Base-by-base conservation (phyloP, 2,113 vertebrate species). In the Anoura caudifer region DNA sequence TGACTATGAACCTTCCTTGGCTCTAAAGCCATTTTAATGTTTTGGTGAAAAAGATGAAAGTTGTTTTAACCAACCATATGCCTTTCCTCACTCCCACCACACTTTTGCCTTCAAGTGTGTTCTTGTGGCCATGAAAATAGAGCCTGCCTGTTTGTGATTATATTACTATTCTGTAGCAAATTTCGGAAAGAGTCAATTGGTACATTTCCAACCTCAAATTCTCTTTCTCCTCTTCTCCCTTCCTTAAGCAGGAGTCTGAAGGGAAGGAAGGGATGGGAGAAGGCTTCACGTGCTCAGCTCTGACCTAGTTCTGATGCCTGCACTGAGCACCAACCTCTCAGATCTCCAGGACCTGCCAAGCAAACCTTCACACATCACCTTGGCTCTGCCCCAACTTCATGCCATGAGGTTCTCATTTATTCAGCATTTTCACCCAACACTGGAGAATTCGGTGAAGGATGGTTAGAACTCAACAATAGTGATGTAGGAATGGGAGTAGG, bases 101-200 rank as follows among this genome's bases (percentile, higher is more conserved):
- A 95, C 50, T 92, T 94, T 76, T 65, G 33, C 70, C 76, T 95
- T 94, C 90, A 72, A 95, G 43, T 95, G 31, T 95, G 41, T 85
- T 91, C 84, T 70, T 76, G 86, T 81, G 87, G 56, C 80, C 91
- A 94, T 61, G 63, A 83, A 89, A 96, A 87, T 38, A 93, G 45
- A 94, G 72, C 5, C 65, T 92, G 80, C 54, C 80, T 96, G 45
- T 90, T 95, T 92, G 82, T 92, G 84, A 95, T 96, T 89, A 95
- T 80, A 90, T 45, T 80, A 97, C 90, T 93, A 93, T 54, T 89
- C 75, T 95, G 63, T 8, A 82, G 80, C 63, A 89, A 95, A 93
- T 95, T 97, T 94, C 28, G 50, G 47, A 93, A 97, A 81, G 31
- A 90, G 33, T 45, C 83, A 94, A 65, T 38, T 94, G 73, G 86